phyloP scores from a whole-genome alignment of 1,140 invertebrate species.

The Hyphantria cunea region DNA sequence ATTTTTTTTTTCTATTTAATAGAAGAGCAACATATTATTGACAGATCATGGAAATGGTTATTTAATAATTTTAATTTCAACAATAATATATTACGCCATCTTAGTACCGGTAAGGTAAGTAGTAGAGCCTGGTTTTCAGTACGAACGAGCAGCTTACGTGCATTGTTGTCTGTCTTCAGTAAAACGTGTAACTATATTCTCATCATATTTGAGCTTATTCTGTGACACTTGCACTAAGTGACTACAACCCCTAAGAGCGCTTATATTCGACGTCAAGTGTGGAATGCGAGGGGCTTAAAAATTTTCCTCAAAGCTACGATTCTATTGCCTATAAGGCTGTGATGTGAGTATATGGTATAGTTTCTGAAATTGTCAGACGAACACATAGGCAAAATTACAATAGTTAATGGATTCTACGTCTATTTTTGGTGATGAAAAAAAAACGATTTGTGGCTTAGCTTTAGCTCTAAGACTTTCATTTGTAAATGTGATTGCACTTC shows the following conservation, averaged over 20 bases:
- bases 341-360: conserved; percentile 1
- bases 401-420: background rate
- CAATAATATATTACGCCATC: no score
- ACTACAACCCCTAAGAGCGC: background rate
- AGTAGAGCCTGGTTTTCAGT: no score
- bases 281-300: background rate
- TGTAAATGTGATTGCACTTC: no score
- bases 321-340: conserved; percentile 10
- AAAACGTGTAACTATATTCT: no score
- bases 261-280: background rate
- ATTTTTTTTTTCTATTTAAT: no score
- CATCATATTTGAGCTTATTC: background rate
- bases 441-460: background rate
- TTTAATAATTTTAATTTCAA: no score
- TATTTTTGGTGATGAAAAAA: background rate
- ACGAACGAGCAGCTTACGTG: no score
- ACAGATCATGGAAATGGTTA: no score
- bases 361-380: background rate
- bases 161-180: no score
- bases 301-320: conserved; percentile 1
- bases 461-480: background rate
- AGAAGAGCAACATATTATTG: no score
- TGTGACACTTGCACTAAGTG: background rate
- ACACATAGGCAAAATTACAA: background rate
- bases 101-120: no score